phyloP scores from a whole-genome alignment of 2,888 invertebrate genomes.

The Aporophyla lueneburgensis region DNA sequence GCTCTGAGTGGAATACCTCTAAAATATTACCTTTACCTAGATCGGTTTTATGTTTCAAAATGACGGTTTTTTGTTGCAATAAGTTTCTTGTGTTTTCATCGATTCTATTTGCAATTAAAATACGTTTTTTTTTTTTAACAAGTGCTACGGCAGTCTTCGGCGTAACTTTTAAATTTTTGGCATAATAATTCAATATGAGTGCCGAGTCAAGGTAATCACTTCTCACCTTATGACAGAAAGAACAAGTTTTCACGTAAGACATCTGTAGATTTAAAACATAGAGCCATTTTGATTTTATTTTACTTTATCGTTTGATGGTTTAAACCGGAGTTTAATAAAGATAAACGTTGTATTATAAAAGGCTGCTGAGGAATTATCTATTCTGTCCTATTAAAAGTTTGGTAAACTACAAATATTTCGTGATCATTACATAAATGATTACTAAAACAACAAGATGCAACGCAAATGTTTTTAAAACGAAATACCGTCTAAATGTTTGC shows the following conservation, averaged over 20 bases:
- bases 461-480: too few species aligned
- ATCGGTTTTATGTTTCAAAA: not conserved
- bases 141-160: constrained; percentile 1
- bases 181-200: not conserved
- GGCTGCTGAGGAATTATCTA: not conserved
- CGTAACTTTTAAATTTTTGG: not conserved
- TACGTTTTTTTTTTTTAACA: not conserved
- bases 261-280: too few species aligned
- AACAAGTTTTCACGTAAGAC: too few species aligned
- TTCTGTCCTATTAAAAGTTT: not conserved
- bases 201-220: too few species aligned
- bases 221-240: too few species aligned
- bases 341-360: not conserved
- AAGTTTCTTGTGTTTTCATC: not conserved
- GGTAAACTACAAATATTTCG: not conserved
- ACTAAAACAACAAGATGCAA: too few species aligned
- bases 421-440: not conserved
- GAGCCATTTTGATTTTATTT: not conserved
- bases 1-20: too few species aligned
- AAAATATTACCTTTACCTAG: constrained; percentile 1
- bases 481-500: too few species aligned
- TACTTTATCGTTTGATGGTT: not conserved
- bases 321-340: not conserved
- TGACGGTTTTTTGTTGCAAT: not conserved
- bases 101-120: not conserved